Base-by-base conservation (phyloP, 2,113 vertebrate genomes). In the Planiliza haematocheilus region DNA sequence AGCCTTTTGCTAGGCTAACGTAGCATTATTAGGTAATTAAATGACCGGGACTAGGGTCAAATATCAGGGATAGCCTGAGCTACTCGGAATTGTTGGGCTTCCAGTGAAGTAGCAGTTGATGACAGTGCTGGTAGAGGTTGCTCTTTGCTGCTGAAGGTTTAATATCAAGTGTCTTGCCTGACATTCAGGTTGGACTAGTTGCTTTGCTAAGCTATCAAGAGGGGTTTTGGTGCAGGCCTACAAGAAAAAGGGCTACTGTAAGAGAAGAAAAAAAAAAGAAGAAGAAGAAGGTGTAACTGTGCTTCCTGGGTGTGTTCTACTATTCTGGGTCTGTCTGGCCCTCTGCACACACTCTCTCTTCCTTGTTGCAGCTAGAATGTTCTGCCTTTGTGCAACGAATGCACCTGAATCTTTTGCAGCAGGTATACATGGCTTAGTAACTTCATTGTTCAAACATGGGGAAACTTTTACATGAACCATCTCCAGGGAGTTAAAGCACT, bases 261-360 rank as follows among this genome's bases (percentile, higher is more conserved):
- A 17, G 7, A 20, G 21, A 59, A 20, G 9, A 66, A 43, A 43
- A 58, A 42, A 69, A 74, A 56, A 38, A 59, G 20, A 11, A 66
- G 38, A 43, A 58, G 24, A 69, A 74, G 56, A 38, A 79, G 53
- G 65, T 78, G 56, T 17, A 51, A 62, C 61, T 52, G 49, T 64
- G 74, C 49, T 88, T 87, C 81, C 86, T 87, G 86, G 86, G 89
- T 90, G 89, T 89, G 86, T 86, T 9, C 70, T 43, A 14, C 57
- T 81, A n/a, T 77, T 73, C 70, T 70, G 66, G 57, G 63, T 82
- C 78, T 71, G 64, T 57, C 70, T 36, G 68, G 77, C 41, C 34
- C 39, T 74, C 65, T 18, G 11, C 66, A 69, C 43, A 18, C 43
- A 50, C 59, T 51, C 57, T 41, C 67, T 45, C 49, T 74, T 77